These are phyloP conservation scores for Myotis yumanensis DNA, from an alignment of 2,113 vertebrate genomes.

Conservation along the genomic window DNA sequence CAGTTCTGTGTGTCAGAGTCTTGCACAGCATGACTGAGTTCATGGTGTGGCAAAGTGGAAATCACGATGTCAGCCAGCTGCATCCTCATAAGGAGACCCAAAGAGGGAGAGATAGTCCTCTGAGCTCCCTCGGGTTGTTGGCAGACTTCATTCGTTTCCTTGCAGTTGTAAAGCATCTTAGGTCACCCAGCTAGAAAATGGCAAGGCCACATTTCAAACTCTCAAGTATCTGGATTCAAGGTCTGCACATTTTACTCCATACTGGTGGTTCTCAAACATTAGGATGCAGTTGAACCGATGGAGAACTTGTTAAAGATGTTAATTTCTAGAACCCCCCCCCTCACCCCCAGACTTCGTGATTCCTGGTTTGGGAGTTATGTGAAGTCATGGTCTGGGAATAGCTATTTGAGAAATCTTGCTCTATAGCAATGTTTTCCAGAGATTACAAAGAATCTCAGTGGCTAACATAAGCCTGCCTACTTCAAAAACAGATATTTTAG, in stretches of 20 bases:
- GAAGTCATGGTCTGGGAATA: background rate
- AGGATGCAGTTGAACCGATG: background rate
- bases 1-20: background rate
- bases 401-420: background rate
- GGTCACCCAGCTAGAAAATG: background rate
- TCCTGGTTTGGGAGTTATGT: background rate
- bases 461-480: background rate
- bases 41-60: background rate
- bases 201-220: background rate
- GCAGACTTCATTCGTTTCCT: background rate
- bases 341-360: background rate
- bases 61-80: background rate
- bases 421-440: background rate
- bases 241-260: background rate
- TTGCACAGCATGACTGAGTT: background rate
- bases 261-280: background rate
- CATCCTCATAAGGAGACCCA: background rate
- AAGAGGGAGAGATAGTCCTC: background rate
- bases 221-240: background rate
- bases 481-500: conserved; percentile 4
- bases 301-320: background rate
- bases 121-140: background rate
- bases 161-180: background rate
- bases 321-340: background rate
- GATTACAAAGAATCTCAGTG: background rate